These are phyloP conservation scores for Conopomorpha cramerella DNA, from an alignment of 1,140 invertebrate genomes.

Conservation along the genomic window DNA sequence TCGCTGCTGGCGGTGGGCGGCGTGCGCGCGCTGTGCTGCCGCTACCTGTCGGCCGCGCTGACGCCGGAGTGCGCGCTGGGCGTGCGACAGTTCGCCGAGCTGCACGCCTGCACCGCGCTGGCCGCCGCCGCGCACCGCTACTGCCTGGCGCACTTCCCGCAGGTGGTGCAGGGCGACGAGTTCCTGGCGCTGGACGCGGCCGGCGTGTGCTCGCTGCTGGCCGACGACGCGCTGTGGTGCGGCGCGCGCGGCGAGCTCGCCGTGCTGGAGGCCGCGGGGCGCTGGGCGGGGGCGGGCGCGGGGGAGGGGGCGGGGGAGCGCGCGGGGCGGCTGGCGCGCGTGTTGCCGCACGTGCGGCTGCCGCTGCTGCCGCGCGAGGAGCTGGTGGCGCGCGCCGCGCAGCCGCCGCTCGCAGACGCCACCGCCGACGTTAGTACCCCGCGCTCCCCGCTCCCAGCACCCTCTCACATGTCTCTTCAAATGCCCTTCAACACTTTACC, in stretches of 20 bases:
- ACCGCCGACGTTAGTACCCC: too few species aligned
- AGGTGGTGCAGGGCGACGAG: slow-evolving; percentile 93
- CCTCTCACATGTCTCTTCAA: too few species aligned
- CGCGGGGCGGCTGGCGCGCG: slow-evolving; percentile 71
- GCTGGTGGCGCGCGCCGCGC: not conserved
- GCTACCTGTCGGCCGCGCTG: slow-evolving; percentile 89
- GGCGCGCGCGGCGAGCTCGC: slow-evolving; percentile 80
- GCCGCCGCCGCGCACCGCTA: slow-evolving; percentile 81
- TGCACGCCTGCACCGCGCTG: slow-evolving; percentile 90
- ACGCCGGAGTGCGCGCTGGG: slow-evolving; percentile 95
- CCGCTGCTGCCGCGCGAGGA: slow-evolving; percentile 74
- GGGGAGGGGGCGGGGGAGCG: slow-evolving; percentile 74
- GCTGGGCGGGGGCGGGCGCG: slow-evolving; percentile 39
- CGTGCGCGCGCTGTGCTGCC: slow-evolving; percentile 91
- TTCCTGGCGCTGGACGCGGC: slow-evolving; percentile 81
- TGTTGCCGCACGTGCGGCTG: slow-evolving; percentile 92
- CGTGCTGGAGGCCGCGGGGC: slow-evolving; percentile 56
- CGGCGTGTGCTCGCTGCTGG: slow-evolving; percentile 84
- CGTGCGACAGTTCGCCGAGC: slow-evolving; percentile 92
- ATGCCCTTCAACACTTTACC: too few species aligned
- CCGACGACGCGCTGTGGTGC: slow-evolving; percentile 77
- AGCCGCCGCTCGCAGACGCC: slow-evolving; percentile 77
- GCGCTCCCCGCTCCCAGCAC: too few species aligned
- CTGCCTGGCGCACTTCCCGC: slow-evolving; percentile 91
- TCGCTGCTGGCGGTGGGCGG: slow-evolving; percentile 90